Evolutionary conservation across 2,888 invertebrate genomes (phyloP), one percentile per base, ranked within the genome.

Genomic region (Eurytoma adleriae): DNA sequence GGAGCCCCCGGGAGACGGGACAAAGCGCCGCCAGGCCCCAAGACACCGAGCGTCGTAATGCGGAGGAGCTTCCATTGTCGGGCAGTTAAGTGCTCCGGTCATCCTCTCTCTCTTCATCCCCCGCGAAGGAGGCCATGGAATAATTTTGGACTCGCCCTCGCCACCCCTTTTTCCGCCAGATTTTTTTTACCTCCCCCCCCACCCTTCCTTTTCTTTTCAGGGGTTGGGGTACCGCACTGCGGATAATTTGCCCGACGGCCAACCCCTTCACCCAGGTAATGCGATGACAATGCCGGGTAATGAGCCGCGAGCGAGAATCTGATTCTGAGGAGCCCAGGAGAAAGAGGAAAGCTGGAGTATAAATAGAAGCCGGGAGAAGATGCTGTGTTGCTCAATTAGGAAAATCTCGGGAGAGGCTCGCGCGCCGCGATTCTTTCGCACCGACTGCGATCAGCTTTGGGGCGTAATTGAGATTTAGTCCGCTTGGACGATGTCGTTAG

Each of bases 51-150:
- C 86, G 87, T 86, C 87, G 87, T 89, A 88, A 89, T 89, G 88
- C 87, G 86, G 86, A 88, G 88, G 87, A 86, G 86, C 87, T 88
- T 24, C 88, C 87, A 89, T 90, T 90, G 89, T 56, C 86, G 88
- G 88, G 87, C 88, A 89, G 88, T 89, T 90, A 89, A 90, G 90
- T 89, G 89, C 88, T 87, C 87, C 86, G 84, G 86, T 67, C 88
- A 86, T 86, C 84, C 59, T 54, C n/a, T 52, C 27, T 30, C 30
- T 74, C 62, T 56, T 16, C 40, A 40, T n/a, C 86, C 61, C 86
- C 86, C 84, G 81, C 87, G 87, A 86, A 88, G 87, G 87, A 85
- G 87, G 86, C 70, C 79, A 57, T 50, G 59, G 74, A 67, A 78
- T 78, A 74, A 81, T 78, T 81, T 74, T 56, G 61, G 71, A 50